Evolutionary conservation across 2,888 invertebrate species (phyloP), one percentile per base, ranked within the genome.

Genomic region (Phortica magna): DNA sequence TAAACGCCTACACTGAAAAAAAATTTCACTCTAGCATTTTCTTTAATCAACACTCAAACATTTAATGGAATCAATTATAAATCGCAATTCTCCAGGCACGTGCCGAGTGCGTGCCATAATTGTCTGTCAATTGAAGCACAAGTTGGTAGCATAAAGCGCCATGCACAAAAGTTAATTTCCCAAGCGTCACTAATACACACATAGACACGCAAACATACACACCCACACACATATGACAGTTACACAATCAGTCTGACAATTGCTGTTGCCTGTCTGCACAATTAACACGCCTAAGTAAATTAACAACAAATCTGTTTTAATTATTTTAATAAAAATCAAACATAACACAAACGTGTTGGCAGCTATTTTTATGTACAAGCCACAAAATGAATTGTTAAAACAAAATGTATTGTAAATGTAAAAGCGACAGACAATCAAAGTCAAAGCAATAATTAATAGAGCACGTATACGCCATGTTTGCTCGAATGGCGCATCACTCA

Each of bases 291-390:
- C 78, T 71, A 77, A 82, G 79, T 76, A 78, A 81, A 83, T 77
- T 78, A 78, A 79, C 78, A 77, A 64, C 78, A 78, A 85, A 85
- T 81, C 83, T 79, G 82, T 83, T 85, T 85, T 85, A 83, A 87
- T 87, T 85, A 83, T 85, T 84, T 87, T 77, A 79, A 83, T 83
- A 81, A 84, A 82, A 76, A 76, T 74, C 68, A 77, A 71, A 73
- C 75, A 74, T 73, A 67, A 68, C 77, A 74, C 76, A 78, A 67
- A 84, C 84, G 85, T 84, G 82, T 71, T 78, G 74, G 53, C 68
- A 70, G 78, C 19, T 70, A 82, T 77, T 81, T 79, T 61, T 61
- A 7, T 61, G 19, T 61, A 19, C 10, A 61, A 61, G 7, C 48
- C 9, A 2, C 48, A 31, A 31, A 31, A 31, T 4, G 31, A 31